Percentiles rank a stretch among this genome's conserved stretches.
Conservation (phyloP, 2,797 vertebrate genomes). For the Atherinosoma microstoma region DNA sequence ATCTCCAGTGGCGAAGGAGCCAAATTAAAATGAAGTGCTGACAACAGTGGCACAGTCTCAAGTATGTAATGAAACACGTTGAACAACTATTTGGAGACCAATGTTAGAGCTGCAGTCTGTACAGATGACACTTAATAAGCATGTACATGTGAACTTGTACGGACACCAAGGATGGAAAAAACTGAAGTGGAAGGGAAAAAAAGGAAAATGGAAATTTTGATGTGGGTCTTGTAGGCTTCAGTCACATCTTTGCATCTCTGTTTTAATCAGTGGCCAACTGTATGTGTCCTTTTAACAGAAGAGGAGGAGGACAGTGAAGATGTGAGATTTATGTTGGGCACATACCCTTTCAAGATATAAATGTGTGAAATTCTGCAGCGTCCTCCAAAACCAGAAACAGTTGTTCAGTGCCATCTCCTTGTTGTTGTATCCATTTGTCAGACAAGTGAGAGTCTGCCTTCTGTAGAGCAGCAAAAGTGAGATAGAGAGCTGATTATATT, state of each 20-base stretch:
- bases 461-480: constrained; percentile 50
- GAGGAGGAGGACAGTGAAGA: constrained; percentile 17
- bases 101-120: constrained; percentile 36
- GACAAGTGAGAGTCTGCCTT: constrained; percentile 52
- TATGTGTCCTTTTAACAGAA: constrained; percentile 33
- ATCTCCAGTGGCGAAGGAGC: constrained; percentile 67
- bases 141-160: constrained; percentile 22
- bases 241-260: constrained; percentile 26
- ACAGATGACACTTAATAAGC: constrained; percentile 46
- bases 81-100: constrained; percentile 60
- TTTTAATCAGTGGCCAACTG: constrained; percentile 26
- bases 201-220: constrained; percentile 13
- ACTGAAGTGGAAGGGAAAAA: constrained; percentile 5
- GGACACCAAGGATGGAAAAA: neutral
- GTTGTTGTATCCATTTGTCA: constrained; percentile 67
- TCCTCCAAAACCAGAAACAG: constrained; percentile 62
- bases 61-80: constrained; percentile 68
- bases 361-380: constrained; percentile 54
- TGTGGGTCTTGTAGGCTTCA: neutral
- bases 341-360: constrained; percentile 44
- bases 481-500: constrained; percentile 70
- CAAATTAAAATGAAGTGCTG: constrained; percentile 81
- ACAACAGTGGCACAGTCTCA: constrained; percentile 73
- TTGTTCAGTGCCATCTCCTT: constrained; percentile 59
- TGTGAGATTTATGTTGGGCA: constrained; percentile 18